These are phyloP conservation scores for Oryzias dopingdopingensis DNA, from an alignment of 2,797 vertebrate genomes.

Conservation along the genomic window DNA sequence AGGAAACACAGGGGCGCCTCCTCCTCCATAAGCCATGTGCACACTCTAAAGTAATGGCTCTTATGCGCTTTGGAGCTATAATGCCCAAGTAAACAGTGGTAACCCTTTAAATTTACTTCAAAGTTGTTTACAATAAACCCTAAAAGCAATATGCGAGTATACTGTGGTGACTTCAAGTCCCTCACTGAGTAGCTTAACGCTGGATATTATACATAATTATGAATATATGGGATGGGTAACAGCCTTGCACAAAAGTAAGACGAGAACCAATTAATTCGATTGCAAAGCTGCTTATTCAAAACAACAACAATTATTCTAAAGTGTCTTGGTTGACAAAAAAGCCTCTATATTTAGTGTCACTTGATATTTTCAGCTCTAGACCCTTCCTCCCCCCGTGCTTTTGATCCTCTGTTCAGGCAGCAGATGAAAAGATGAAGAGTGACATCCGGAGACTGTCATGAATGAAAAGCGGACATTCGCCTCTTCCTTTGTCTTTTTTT, in stretches of 20 bases:
- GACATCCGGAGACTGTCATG: constrained; percentile 45
- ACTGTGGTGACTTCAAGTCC: constrained; percentile 5
- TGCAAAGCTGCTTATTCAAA: constrained; percentile 37
- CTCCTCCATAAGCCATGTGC: constrained; percentile 48
- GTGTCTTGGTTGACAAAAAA: constrained; percentile 29
- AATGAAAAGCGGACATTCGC: constrained; percentile 37
- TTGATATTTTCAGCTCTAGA: constrained; percentile 59
- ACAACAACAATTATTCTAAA: constrained; percentile 51
- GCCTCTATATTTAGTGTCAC: constrained; percentile 65
- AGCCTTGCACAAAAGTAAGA: neutral
- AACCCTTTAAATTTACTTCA: constrained; percentile 34
- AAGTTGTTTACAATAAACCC: constrained; percentile 22
- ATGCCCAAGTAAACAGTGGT: constrained; percentile 27
- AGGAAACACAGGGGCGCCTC: constrained; percentile 60
- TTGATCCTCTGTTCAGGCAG: constrained; percentile 58
- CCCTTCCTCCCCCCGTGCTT: constrained; percentile 35
- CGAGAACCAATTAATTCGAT: constrained; percentile 3
- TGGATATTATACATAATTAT: constrained; percentile 1
- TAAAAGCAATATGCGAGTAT: neutral
- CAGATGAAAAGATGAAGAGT: constrained; percentile 68
- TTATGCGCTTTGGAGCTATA: constrained; percentile 55
- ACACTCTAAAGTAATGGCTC: constrained; percentile 39
- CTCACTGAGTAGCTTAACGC: neutral
- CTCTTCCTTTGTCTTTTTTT: constrained; percentile 25
- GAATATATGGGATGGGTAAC: neutral